These are phyloP conservation scores for Lasius platythorax DNA, from an alignment of 2,888 invertebrate genomes.

Conservation along the genomic window DNA sequence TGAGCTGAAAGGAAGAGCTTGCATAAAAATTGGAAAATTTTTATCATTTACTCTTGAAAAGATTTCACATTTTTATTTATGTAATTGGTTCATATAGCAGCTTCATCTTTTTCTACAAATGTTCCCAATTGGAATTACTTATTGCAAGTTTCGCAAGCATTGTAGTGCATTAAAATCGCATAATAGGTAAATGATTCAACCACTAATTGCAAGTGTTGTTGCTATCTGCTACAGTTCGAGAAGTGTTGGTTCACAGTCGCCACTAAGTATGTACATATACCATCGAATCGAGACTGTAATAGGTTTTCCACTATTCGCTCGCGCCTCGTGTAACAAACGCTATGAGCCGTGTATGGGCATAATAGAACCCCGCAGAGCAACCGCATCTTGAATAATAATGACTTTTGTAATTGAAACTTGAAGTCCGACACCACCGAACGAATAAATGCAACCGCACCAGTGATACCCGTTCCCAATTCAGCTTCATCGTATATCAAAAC, in stretches of 20 bases:
- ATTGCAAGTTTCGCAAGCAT: neutral
- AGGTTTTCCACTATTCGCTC: conserved; percentile 56
- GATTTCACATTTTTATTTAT: neutral
- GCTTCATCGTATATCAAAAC: neutral
- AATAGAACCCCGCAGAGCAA: conserved; percentile 33
- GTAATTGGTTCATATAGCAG: neutral
- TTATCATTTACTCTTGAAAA: neutral
- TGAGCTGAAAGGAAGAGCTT: conserved; percentile 6
- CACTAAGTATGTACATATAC: conserved; percentile 22
- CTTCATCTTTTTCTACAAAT: neutral
- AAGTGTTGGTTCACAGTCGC: conserved; percentile 29
- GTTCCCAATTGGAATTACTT: neutral
- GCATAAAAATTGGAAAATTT: neutral
- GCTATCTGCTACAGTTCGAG: conserved; percentile 32
- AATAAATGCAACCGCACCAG: neutral
- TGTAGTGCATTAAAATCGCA: conserved; percentile 41
- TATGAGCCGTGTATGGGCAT: conserved; percentile 14
- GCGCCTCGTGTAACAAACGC: conserved; percentile 53
- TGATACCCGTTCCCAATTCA: neutral
- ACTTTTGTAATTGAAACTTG: conserved; percentile 60
- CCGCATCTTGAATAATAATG: conserved; percentile 60
- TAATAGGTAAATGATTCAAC: conserved; percentile 34
- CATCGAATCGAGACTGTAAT: conserved; percentile 43
- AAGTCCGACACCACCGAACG: neutral
- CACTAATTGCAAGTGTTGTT: conserved; percentile 31